A percentile compares a stretch with the other conserved stretches of the same genome.
Evolutionary conservation across 2,888 invertebrate genomes (phyloP).

Genomic region (Watsonalla cultraria): DNA sequence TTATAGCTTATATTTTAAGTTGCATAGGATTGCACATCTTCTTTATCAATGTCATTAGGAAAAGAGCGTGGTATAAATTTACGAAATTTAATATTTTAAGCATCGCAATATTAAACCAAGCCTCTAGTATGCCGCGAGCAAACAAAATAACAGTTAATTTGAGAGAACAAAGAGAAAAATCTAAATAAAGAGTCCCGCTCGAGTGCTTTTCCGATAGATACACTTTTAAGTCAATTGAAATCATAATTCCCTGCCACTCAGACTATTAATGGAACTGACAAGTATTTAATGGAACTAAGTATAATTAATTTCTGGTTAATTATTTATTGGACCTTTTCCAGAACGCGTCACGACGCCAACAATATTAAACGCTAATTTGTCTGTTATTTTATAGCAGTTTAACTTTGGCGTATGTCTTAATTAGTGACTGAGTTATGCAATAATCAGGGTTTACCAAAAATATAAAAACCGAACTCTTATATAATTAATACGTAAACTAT

Average conservation of each 20-base stretch:
- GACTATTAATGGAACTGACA: not conserved
- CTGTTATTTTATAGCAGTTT: not conserved
- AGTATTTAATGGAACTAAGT: not conserved
- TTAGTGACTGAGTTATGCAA: not conserved
- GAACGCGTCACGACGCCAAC: not conserved
- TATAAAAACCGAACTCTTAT: too few relatives aligned
- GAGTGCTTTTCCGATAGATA: constrained; percentile 47
- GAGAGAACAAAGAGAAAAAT: constrained; percentile 55
- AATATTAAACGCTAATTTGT: not conserved
- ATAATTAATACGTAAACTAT: too few relatives aligned
- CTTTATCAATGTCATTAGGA: too few relatives aligned
- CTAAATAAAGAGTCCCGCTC: constrained; percentile 51
- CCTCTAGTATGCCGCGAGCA: constrained; percentile 45
- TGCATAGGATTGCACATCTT: too few relatives aligned
- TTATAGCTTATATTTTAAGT: too few relatives aligned
- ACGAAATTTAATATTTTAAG: too few relatives aligned
- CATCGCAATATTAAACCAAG: constrained; percentile 22
- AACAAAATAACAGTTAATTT: constrained; percentile 57
- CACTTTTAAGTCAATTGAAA: constrained; percentile 36
- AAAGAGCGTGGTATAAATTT: not conserved
- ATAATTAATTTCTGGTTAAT: not conserved
- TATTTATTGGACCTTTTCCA: not conserved
- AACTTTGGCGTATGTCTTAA: not conserved
- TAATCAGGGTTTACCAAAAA: too few relatives aligned
- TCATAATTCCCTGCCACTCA: constrained; percentile 15